These are phyloP conservation scores for Hemithea aestivaria DNA, from an alignment of 2,888 invertebrate species.

Conservation along the genomic window DNA sequence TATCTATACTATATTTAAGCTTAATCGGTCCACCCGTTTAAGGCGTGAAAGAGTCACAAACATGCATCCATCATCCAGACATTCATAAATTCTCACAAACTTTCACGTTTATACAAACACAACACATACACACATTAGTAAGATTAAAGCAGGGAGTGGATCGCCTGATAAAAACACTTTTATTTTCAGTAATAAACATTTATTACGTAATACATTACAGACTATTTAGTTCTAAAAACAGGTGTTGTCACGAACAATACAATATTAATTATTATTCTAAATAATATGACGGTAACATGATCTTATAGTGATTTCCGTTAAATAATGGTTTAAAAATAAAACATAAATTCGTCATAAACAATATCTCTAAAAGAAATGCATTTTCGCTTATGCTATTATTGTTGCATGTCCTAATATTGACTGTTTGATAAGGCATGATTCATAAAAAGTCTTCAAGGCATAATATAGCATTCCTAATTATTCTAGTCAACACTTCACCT, in stretches of 20 bases:
- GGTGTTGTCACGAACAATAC: conserved; percentile 1
- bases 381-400: conserved; percentile 26
- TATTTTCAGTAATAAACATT: conserved; percentile 21
- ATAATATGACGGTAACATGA: conserved; percentile 7
- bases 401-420: conserved; percentile 18
- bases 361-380: conserved; percentile 22
- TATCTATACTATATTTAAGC: too few species aligned
- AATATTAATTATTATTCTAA: too few species aligned
- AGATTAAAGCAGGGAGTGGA: conserved; percentile 1
- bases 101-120: too few species aligned
- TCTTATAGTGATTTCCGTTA: background rate
- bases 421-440: conserved; percentile 18
- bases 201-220: conserved; percentile 24
- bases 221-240: conserved; percentile 14
- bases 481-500: conserved; percentile 1
- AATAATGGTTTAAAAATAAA: conserved; percentile 4
- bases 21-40: too few species aligned
- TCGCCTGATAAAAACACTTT: background rate
- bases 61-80: too few species aligned
- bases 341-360: conserved; percentile 17
- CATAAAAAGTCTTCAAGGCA: conserved; percentile 8
- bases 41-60: too few species aligned
- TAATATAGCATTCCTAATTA: conserved; percentile 6
- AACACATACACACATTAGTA: too few species aligned
- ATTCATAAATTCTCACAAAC: too few species aligned